Base-by-base conservation (phyloP, 2,113 vertebrate genomes). In the Glaucomys volans region DNA sequence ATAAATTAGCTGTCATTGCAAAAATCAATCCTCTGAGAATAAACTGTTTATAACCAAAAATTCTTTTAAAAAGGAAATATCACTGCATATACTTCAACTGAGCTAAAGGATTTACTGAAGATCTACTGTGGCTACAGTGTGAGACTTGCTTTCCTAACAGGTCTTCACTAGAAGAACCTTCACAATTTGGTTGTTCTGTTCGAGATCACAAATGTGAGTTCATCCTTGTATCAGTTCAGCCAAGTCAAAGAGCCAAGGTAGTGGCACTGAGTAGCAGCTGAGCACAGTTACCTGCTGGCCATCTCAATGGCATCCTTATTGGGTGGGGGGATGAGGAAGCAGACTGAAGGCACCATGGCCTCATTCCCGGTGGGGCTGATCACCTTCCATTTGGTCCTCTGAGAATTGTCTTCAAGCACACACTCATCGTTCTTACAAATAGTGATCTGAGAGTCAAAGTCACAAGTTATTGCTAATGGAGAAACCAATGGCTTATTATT, bases 361-460 rank as follows among this genome's bases (percentile, higher is more conserved):
- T 99, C 99, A 0, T 99, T 99, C 54, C 99, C 99, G 0, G 99
- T 99, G 30, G 99, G 99, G 95, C 99, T 99, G 98, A 99, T 99
- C 98, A 99, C 99, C 97, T 99, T 99, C 99, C 99, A 99, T 94
- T 99, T 99, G 96, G 99, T 99, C 96, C 99, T 98, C 98, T 99
- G 99, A 24, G 99, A 99, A 97, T 99, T 99, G 98, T 99, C 99
- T 98, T 99, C 99, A 96, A 99, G 98, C 57, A 99, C 99, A 40
- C 99, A 99, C 98, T 99, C 99, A 4, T 99, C 99, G 0, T 99
- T 99, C 97, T 99, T 99, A 94, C 98, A 98, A 97, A 99, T 99
- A 5, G 99, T 99, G 98, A 99, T 99, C 99, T 99, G 98, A 82
- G 90, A 74, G 32, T 83, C 64, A 96, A 94, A 94, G 13, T 93